A percentile compares a stretch with the other conserved stretches of the same genome.
Evolutionary conservation across 2,888 invertebrate species (phyloP).

Genomic region (Hydraecia micacea): DNA sequence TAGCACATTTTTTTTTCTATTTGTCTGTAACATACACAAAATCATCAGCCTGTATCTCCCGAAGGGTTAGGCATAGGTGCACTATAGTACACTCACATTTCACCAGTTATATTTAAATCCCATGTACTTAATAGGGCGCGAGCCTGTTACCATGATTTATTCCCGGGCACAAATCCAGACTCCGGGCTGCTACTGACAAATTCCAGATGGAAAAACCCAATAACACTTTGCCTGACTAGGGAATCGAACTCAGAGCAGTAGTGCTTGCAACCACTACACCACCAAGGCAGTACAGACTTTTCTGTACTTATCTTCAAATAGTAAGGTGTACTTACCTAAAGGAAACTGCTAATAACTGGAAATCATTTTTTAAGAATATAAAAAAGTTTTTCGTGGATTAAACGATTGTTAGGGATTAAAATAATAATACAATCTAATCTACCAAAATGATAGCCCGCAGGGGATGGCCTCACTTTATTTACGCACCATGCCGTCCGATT

Average conservation of each 20-base stretch:
- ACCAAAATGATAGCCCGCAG: not conserved
- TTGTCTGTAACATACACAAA: no score
- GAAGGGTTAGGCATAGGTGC: not conserved
- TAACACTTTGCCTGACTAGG: no score
- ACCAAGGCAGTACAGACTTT: not conserved
- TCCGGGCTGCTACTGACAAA: not conserved
- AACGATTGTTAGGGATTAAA: not conserved
- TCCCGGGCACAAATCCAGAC: not conserved
- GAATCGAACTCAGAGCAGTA: not conserved
- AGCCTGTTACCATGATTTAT: not conserved
- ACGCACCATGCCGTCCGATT: slow-evolving; percentile 12
- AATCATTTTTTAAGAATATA: not conserved
- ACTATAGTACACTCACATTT: not conserved
- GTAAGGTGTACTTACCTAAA: no score
- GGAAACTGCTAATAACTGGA: not conserved
- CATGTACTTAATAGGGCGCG: not conserved
- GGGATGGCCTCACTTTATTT: slow-evolving; percentile 17
- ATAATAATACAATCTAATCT: not conserved
- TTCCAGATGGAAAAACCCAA: not conserved
- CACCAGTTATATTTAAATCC: not conserved
- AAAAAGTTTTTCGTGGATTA: not conserved
- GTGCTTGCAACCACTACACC: not conserved
- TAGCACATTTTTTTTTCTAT: no score
- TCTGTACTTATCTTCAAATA: not conserved
- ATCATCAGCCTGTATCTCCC: no score